A percentile compares a stretch with the other conserved stretches of the same genome.
Conservation (phyloP, 2,797 vertebrate genomes). For the Trachurus trachurus region DNA sequence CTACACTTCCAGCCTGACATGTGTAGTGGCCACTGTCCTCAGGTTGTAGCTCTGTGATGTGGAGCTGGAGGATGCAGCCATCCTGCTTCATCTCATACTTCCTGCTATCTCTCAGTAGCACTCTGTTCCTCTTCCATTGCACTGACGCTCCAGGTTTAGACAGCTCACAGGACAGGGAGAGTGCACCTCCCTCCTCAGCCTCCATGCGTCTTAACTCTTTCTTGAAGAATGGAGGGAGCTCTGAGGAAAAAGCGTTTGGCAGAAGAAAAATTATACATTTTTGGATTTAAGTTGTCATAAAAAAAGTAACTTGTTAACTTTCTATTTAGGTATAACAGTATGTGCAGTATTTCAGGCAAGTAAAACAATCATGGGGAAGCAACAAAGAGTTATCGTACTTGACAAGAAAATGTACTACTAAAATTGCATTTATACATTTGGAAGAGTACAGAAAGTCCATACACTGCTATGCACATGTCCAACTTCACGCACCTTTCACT, state of each 20-base stretch:
- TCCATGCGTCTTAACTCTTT: slow-evolving; percentile 81
- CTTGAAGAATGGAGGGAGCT: slow-evolving; percentile 48
- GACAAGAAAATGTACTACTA: not conserved
- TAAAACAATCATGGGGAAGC: not conserved
- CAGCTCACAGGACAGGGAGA: slow-evolving; percentile 84
- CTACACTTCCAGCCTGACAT: slow-evolving; percentile 76
- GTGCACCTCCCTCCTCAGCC: slow-evolving; percentile 82
- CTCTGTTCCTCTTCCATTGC: slow-evolving; percentile 87
- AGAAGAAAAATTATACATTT: not conserved
- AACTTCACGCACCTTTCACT: not conserved
- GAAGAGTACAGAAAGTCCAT: not conserved
- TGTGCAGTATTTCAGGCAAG: not conserved
- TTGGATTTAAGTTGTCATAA: not conserved
- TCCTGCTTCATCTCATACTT: slow-evolving; percentile 86
- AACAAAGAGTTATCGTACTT: not conserved
- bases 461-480: not conserved
- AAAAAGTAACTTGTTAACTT: not conserved
- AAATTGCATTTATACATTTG: slow-evolving; percentile 1
- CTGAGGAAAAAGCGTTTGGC: slow-evolving; percentile 18
- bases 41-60: slow-evolving; percentile 84
- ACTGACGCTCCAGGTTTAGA: slow-evolving; percentile 78
- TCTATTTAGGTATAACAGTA: not conserved
- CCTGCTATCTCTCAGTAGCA: slow-evolving; percentile 80
- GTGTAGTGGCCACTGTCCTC: slow-evolving; percentile 89
- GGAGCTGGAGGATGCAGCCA: slow-evolving; percentile 82